Base-by-base conservation (phyloP, 2,113 vertebrate genomes). In the Helogale parvula region DNA sequence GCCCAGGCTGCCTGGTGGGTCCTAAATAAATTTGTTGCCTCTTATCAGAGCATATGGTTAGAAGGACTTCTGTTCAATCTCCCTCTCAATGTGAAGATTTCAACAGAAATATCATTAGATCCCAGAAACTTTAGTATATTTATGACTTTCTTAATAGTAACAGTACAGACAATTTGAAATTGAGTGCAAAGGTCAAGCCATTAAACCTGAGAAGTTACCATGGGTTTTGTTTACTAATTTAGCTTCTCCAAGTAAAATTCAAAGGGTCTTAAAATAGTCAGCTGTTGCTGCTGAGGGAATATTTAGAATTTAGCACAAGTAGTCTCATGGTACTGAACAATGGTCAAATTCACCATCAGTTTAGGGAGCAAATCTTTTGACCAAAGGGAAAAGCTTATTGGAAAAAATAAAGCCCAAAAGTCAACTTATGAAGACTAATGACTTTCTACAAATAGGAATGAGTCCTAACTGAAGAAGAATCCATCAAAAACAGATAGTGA, bases 331-430 rank as follows among this genome's bases (percentile, higher is more conserved):
- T 35, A 11, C 8, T 38, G 10, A 10, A 47, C 25, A 80, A 31
- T 1, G 1, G 33, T 29, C 87, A n/a, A 84, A 31, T 10, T 57
- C 41, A 35, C 7, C 13, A 47, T 93, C 16, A 21, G 76, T 69
- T 13, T 94, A 93, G 35, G 76, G 96, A 88, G 76, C 19, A 10
- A 74, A 72, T 87, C 41, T 91, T 93, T 94, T 65, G 33, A 68
- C 15, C 29, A 65, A 95, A 87, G 72, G 9, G 23, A 71, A 47
- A 93, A 92, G 72, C 3, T 90, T 94, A 90, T 35, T 87, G 80
- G 41, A 63, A 89, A 89, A 97, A 85, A 63, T 50, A 85, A 96
- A 90, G n/a, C 47, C 50, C 25, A 90, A 52, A 94, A 97, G 90
- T 95, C 45, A 87, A 23, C 83, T 94, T 83, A 65, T 79, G 69